These are phyloP conservation scores for Blomia tropicalis DNA, from an alignment of 2,888 invertebrate genomes.

Conservation along the genomic window DNA sequence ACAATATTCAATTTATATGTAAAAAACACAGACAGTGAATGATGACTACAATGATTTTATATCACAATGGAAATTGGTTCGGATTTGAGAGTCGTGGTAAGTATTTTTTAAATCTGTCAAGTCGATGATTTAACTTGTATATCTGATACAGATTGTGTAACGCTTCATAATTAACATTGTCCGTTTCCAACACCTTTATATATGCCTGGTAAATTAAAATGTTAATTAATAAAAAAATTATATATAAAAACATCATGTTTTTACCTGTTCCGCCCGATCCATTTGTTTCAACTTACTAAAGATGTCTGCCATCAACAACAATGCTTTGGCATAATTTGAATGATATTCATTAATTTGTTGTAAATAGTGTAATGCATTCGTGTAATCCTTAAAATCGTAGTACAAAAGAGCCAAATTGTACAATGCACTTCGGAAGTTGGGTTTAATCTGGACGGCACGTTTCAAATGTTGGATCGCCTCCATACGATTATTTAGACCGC, in stretches of 20 bases:
- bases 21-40: too few relatives aligned
- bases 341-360: conserved; percentile 61
- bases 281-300: conserved; percentile 86
- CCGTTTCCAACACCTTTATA: conserved; percentile 65
- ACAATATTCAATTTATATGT: too few relatives aligned
- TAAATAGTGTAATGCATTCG: conserved; percentile 78
- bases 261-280: conserved; percentile 78
- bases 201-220: too few relatives aligned
- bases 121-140: conserved; percentile 36
- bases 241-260: not conserved
- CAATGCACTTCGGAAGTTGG: conserved; percentile 76
- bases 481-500: conserved; percentile 14
- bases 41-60: not conserved
- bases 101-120: not conserved
- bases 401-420: conserved; percentile 79
- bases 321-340: conserved; percentile 84
- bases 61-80: not conserved
- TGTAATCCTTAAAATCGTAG: conserved; percentile 68
- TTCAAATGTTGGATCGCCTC: conserved; percentile 45
- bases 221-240: too few relatives aligned
- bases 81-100: not conserved
- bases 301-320: conserved; percentile 81
- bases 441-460: conserved; percentile 57
- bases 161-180: conserved; percentile 80
- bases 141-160: conserved; percentile 91